Evolutionary conservation across 2,888 invertebrate species (phyloP).

Genomic region (Cheilosia soror): DNA sequence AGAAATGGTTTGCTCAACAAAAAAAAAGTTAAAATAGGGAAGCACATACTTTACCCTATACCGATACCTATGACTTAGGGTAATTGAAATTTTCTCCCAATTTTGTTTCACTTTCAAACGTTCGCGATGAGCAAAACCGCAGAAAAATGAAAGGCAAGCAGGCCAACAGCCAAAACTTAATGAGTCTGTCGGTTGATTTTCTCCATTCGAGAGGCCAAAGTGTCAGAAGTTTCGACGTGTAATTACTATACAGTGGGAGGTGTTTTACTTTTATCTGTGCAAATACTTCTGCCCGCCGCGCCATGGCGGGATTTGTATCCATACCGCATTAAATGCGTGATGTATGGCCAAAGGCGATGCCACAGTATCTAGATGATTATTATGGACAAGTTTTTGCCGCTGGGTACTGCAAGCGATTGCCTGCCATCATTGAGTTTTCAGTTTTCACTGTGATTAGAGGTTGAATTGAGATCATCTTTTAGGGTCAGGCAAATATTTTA

Average conservation of each 20-base stretch:
- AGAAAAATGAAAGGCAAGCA: conserved; percentile 58
- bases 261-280: conserved; percentile 28
- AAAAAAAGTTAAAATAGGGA: conserved; percentile 14
- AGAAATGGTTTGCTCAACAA: conserved; percentile 4
- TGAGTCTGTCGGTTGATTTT: conserved; percentile 52
- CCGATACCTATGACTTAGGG: background rate
- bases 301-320: conserved; percentile 47
- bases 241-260: conserved; percentile 47
- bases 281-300: conserved; percentile 51
- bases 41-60: background rate
- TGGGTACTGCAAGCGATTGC: conserved; percentile 8
- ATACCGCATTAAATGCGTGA: conserved; percentile 61
- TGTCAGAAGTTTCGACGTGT: conserved; percentile 51
- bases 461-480: conserved; percentile 63
- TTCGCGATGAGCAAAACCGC: conserved; percentile 22
- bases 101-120: conserved; percentile 66
- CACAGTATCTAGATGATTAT: conserved; percentile 33
- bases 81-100: conserved; percentile 43
- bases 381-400: conserved; percentile 21
- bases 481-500: conserved; percentile 50
- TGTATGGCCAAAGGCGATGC: conserved; percentile 54
- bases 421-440: conserved; percentile 31
- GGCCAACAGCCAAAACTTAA: conserved; percentile 42
- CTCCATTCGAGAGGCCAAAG: conserved; percentile 44
- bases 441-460: conserved; percentile 52